Base-by-base conservation (phyloP, 1,140 invertebrate genomes). In the Fopius arisanus region DNA sequence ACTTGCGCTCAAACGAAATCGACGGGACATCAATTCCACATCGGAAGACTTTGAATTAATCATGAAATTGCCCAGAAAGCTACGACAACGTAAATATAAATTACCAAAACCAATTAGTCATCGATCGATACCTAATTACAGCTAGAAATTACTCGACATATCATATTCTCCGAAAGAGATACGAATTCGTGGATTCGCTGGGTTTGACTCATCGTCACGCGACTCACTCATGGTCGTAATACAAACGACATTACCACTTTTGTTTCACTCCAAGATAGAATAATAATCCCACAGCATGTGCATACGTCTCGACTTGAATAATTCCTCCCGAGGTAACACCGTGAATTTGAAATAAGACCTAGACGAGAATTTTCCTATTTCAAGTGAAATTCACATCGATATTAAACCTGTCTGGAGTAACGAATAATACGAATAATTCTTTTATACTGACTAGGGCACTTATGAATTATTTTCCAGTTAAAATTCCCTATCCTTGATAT, bases 31-130 rank as follows among this genome's bases (percentile, higher is more conserved):
- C 31, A 43, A 48, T 43, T 37, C 9, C 6, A 14, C 5, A 23
- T 19, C 4, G 14, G 28, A 26, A 37, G 23, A 19, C 1, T 12
- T 74, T 69, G 73, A 84, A 86, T 87, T 87, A 85, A 86, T 84
- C 33, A 37, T 10, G 2, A 37, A 3, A 37, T 37, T 37, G 12
- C 9, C 9, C 33, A 37, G 2, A 37, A 37, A 37, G 3, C 7
- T 7, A 3, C 9, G 33, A 37, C 9, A 19, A 2, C 19, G n/a
- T 6, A 1, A 51, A 2, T 12, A 51, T 51, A 51, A 51, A 51
- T 51, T 51, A 51, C 19, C 43, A 12, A 19, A 16, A 1, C 7
- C 14, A 51, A 62, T 63, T 70, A 73, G 69, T 31, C 74, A 54
- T 70, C n/a, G 43, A 51, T 51, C 43, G 43, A 19, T 19, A 51